Percentiles rank a stretch among this genome's conserved stretches.
Conservation (phyloP, 2,113 vertebrate species). For the Synchiropus splendidus region DNA sequence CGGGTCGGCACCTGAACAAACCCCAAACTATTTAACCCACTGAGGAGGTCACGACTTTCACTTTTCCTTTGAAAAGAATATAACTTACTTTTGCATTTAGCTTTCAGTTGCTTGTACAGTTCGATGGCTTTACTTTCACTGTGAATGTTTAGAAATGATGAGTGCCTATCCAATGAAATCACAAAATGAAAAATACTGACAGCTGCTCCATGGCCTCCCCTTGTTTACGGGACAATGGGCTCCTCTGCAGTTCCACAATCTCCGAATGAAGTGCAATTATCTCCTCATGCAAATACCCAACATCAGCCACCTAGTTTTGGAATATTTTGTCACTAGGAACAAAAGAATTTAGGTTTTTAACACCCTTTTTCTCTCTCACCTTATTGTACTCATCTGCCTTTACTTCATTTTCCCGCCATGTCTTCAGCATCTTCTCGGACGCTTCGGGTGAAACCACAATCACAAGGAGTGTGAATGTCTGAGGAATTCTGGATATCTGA, state of each 20-base stretch:
- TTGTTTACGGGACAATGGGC: conserved; percentile 85
- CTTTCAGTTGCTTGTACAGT: conserved; percentile 91
- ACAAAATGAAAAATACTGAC: conserved; percentile 60
- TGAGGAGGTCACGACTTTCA: neutral
- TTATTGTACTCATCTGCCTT: conserved; percentile 76
- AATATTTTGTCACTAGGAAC: neutral
- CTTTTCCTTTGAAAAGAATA: too few species aligned
- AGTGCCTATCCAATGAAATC: neutral
- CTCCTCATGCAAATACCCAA: conserved; percentile 87
- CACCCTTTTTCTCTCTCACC: conserved; percentile 18
- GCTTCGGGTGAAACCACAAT: conserved; percentile 58
- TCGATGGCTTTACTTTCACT: conserved; percentile 89
- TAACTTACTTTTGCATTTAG: conserved; percentile 84
- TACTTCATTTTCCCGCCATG: conserved; percentile 93
- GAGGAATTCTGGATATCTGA: too few species aligned
- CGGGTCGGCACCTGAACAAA: conserved; percentile 69
- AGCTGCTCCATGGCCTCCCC: conserved; percentile 89
- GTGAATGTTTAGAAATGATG: conserved; percentile 51
- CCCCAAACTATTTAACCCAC: too few species aligned
- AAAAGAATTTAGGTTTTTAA: neutral
- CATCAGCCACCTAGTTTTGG: conserved; percentile 79
- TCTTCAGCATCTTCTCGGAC: conserved; percentile 94
- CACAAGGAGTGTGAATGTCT: too few species aligned
- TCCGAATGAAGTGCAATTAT: conserved; percentile 92
- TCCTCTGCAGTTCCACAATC: conserved; percentile 93